These are phyloP conservation scores for Drosophila siamana DNA, from an alignment of 2,888 invertebrate species.

Conservation along the genomic window DNA sequence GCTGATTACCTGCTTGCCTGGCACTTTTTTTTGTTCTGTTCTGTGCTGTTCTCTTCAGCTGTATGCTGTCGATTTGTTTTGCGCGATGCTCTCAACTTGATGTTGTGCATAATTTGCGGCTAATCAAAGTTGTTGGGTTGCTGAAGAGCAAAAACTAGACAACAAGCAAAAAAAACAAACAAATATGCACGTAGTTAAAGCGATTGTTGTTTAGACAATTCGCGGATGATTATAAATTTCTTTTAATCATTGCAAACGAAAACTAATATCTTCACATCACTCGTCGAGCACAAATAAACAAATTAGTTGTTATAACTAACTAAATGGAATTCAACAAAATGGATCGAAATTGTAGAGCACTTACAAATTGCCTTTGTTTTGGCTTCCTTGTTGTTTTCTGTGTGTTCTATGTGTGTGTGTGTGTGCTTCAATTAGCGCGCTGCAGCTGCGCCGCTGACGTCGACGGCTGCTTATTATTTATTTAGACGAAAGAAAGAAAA, in stretches of 20 bases:
- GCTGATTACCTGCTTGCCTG: slow-evolving; percentile 46
- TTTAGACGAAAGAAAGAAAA: slow-evolving; percentile 31
- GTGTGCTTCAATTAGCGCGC: slow-evolving; percentile 28
- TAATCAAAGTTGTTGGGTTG: slow-evolving; percentile 45
- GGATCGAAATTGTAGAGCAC: neutral
- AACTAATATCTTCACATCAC: slow-evolving; percentile 17
- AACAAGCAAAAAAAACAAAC: neutral
- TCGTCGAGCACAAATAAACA: slow-evolving; percentile 5
- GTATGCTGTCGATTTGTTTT: neutral
- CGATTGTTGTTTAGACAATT: slow-evolving; percentile 20
- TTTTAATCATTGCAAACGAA: slow-evolving; percentile 1
- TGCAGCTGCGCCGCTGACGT: slow-evolving; percentile 24
- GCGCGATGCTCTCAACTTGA: slow-evolving; percentile 11
- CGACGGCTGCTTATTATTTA: slow-evolving; percentile 33
- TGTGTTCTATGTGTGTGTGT: too few species aligned
- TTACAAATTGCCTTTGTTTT: slow-evolving; percentile 4
- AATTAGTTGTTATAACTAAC: slow-evolving; percentile 9
- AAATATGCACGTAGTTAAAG: slow-evolving; percentile 7
- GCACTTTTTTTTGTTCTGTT: slow-evolving; percentile 13
- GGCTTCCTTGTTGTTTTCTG: neutral
- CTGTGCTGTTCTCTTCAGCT: neutral
- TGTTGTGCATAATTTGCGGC: slow-evolving; percentile 21
- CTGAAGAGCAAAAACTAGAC: neutral
- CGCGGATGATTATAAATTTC: slow-evolving; percentile 33
- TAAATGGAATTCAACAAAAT: neutral